Conservation (phyloP, 2,888 invertebrate genomes). For the Scaptomyza cyrtandrae region DNA sequence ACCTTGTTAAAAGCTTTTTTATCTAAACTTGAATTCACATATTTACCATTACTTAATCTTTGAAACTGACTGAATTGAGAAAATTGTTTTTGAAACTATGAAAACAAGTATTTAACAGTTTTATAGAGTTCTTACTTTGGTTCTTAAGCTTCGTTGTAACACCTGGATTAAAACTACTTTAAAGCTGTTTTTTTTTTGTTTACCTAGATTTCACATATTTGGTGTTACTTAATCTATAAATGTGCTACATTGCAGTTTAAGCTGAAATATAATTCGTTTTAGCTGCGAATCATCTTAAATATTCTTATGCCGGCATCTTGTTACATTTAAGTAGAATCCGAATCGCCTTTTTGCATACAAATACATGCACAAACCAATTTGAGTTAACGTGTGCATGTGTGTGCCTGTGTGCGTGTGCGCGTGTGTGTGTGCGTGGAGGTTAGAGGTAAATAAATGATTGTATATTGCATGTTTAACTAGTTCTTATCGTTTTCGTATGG, state of each 20-base stretch:
- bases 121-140: too few species aligned
- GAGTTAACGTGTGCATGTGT: not conserved
- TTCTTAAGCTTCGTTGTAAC: too few species aligned
- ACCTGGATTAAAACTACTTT: too few species aligned
- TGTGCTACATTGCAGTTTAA: not conserved
- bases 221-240: too few species aligned
- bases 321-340: slow-evolving; percentile 45
- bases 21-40: too few species aligned
- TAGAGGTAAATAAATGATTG: slow-evolving; percentile 19
- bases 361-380: not conserved
- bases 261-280: not conserved
- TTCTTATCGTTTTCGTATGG: slow-evolving; percentile 5
- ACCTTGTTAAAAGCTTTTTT: too few species aligned
- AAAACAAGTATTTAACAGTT: too few species aligned
- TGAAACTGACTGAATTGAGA: too few species aligned
- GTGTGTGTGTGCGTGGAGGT: not conserved
- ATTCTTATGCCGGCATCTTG: slow-evolving; percentile 37
- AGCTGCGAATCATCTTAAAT: slow-evolving; percentile 13
- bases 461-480: slow-evolving; percentile 22
- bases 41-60: too few species aligned
- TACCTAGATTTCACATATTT: too few species aligned
- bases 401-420: not conserved
- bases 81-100: too few species aligned
- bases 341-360: slow-evolving; percentile 27
- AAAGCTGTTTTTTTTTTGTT: too few species aligned